Base-by-base conservation (phyloP, 2,797 vertebrate genomes). In the Tapirus indicus region DNA sequence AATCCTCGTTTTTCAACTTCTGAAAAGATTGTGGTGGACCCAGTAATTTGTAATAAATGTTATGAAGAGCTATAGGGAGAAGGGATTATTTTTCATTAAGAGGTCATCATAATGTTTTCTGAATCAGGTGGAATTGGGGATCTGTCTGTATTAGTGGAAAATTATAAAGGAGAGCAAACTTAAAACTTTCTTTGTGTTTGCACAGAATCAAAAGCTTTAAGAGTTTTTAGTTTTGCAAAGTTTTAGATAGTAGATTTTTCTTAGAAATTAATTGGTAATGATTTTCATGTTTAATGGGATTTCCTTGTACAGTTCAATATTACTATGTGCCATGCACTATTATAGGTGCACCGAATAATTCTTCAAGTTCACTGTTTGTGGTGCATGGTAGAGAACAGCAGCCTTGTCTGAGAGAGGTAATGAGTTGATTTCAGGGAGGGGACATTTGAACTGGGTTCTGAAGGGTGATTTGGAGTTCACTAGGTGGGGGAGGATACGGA, bases 11-110 rank as follows among this genome's bases (percentile, higher is more conserved):
- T 77, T 94, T 74, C 52, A 95, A 13, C 60, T 83, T 58, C 44
- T 92, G 21, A 75, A 94, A 77, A 72, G 92, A 71, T 14, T 90
- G 9, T 92, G 54, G 64, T 68, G 27, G 52, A 78, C 21, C 17
- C 25, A 95, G 16, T 72, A 88, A 68, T 38, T 71, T 79, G 27
- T 77, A 78, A 18, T 85, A 84, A 68, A 12, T 88, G 90, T 88
- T 83, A 60, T 60, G 18, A 27, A 49, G 54, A 64, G 0, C 2
- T 92, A 2, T 89, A 52, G 54, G 62, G 8, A 85, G 4, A 47
- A 88, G 38, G 41, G 8, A 47, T 84, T 94, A 78, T 74, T 96
- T 96, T 92, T 95, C 47, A 58, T 89, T 94, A 88, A 75, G 47
- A 68, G n/a, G 27, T 29, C 35, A 41, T 95, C 77, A 49, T 77